Base-by-base conservation (phyloP, 2,797 vertebrate genomes). In the Arrhamphus sclerolepis region DNA sequence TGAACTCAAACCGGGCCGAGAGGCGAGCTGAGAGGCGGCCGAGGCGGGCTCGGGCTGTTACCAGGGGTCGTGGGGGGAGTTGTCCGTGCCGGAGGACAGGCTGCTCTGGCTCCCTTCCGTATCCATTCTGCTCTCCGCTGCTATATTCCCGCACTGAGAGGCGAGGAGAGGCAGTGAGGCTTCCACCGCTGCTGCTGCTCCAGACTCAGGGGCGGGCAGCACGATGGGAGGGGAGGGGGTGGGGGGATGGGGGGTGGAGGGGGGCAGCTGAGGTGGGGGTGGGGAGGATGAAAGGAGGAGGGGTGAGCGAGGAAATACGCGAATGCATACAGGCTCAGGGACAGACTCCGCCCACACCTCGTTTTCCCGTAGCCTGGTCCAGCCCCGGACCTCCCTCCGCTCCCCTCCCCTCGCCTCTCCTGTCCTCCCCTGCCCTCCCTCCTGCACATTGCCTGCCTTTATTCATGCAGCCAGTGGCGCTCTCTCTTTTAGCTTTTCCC, bases 1-100 rank as follows among this genome's bases (percentile, higher is more conserved):
- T 89, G 86, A 89, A 87, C 74, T 85, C 81, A 76, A 77, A 68
- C 59, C 76, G 75, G 78, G 77, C 62, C 78, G 77, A 72, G 72
- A 43, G 57, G 71, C 66, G 72, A 75, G 68, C 57, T n/a, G 7
- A 43, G 44, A 39, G 20, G 51, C 49, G 52, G 53, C 46, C 68
- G 70, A n/a, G 57, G 11, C 63, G 47, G 72, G 60, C 48, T 26
- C 72, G 59, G 66, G 66, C 60, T 56, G 69, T 91, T 89, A 96
- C 95, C 95, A 96, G 88, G 95, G 95, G 85, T 96, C 95, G 94
- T 96, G 95, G 88, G 95, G 95, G 86, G 95, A 96, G 91, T 86
- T 87, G 92, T 96, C 95, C 91, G 94, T 93, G 89, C 94, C 88
- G 89, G 95, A 94, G 92, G 94, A 94, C 92, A 95, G 93, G 94